Conservation (phyloP, 2,888 invertebrate genomes). For the Thymelicus acteon region DNA sequence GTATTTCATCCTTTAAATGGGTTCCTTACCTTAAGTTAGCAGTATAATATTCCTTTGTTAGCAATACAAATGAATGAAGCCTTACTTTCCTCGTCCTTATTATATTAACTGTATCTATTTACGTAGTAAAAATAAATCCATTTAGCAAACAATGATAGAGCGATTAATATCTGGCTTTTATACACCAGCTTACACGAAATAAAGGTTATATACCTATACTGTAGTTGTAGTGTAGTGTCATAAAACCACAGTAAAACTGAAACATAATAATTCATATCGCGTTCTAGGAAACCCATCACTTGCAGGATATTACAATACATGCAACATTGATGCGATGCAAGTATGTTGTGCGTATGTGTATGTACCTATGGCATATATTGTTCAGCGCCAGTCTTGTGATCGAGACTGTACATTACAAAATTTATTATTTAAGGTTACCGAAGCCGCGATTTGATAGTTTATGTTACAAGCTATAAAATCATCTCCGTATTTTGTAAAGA, state of each 20-base stretch:
- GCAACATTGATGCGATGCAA: slow-evolving; percentile 29
- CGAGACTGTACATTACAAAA: slow-evolving; percentile 29
- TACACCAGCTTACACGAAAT: too few relatives aligned
- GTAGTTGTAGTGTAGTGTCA: background rate
- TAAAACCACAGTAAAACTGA: slow-evolving; percentile 26
- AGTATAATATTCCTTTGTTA: too few relatives aligned
- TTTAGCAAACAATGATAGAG: too few relatives aligned
- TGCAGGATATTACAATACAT: slow-evolving; percentile 23
- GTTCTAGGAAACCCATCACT: slow-evolving; percentile 29
- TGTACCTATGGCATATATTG: background rate
- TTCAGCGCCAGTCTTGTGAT: slow-evolving; percentile 19
- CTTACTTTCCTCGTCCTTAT: too few relatives aligned
- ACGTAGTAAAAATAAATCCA: too few relatives aligned
- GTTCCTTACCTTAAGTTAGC: too few relatives aligned
- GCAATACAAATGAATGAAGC: too few relatives aligned
- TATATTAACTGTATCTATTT: too few relatives aligned
- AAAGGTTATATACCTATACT: background rate
- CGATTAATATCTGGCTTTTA: too few relatives aligned
- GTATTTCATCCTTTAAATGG: too few relatives aligned
- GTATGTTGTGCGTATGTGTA: background rate
- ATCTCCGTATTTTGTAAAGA: background rate
- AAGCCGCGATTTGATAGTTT: slow-evolving; percentile 25
- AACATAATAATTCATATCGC: slow-evolving; percentile 23
- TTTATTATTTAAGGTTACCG: slow-evolving; percentile 25
- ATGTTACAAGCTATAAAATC: slow-evolving; percentile 31